Percentiles rank a stretch among this genome's conserved stretches.
Conservation (phyloP, 2,113 vertebrate genomes). For the Lagenorhynchus albirostris region DNA sequence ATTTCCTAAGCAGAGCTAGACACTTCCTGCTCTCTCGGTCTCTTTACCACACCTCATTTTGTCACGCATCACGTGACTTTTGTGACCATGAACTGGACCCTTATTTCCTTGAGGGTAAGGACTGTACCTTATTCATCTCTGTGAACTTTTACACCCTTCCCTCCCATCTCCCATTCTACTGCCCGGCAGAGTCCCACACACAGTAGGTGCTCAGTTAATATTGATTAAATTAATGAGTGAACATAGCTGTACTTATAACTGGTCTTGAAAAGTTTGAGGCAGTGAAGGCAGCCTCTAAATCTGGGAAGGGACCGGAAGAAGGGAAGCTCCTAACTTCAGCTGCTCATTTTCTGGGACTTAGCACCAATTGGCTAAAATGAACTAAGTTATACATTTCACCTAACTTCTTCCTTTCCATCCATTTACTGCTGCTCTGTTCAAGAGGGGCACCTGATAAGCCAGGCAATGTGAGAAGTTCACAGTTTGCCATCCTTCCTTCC, state of each 20-base stretch:
- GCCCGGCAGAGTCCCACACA: background rate
- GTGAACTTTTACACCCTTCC: background rate
- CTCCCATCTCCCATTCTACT: background rate
- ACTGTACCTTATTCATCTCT: background rate
- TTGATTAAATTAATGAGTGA: background rate
- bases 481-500: accelerated
- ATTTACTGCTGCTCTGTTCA: background rate
- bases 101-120: background rate
- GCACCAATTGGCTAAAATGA: background rate
- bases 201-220: background rate
- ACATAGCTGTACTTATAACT: background rate
- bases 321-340: no score
- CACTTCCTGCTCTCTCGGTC: background rate
- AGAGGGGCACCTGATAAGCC: background rate
- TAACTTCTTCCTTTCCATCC: background rate
- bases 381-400: background rate
- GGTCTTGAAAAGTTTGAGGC: background rate
- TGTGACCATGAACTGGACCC: background rate
- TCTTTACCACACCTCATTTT: background rate
- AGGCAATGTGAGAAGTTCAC: background rate
- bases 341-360: background rate
- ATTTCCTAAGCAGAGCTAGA: background rate
- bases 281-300: background rate
- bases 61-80: background rate
- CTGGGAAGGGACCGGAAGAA: background rate